Conservation (phyloP, 2,113 vertebrate genomes). For the Sinocyclocheilus maitianheensis region DNA sequence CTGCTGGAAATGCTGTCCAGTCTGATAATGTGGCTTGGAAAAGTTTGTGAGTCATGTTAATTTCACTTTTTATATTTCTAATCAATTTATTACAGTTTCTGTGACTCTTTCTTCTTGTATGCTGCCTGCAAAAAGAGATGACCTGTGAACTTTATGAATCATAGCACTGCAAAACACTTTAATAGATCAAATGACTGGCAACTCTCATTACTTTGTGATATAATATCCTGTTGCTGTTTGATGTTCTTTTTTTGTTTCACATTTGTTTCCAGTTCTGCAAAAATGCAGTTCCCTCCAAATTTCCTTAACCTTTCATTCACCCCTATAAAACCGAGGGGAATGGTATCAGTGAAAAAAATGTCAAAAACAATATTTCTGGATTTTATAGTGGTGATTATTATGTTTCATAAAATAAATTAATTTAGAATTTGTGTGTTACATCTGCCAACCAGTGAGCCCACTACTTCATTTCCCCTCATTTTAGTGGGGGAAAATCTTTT, state of each 20-base stretch:
- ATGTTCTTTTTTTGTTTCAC: slow-evolving; percentile 53
- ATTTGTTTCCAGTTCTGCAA: slow-evolving; percentile 54
- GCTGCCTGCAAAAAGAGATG: slow-evolving; percentile 48
- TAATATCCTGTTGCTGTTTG: slow-evolving; percentile 68
- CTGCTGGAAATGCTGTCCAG: slow-evolving; percentile 36
- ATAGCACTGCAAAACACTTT: slow-evolving; percentile 20
- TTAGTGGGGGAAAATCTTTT: slow-evolving; percentile 30
- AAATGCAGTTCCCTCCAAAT: slow-evolving; percentile 50
- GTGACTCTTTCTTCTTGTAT: slow-evolving; percentile 21
- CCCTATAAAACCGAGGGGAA: slow-evolving; percentile 62
- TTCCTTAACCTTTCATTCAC: slow-evolving; percentile 64
- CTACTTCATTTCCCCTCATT: slow-evolving; percentile 49
- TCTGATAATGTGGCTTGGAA: slow-evolving; percentile 37
- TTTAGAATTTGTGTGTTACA: slow-evolving; percentile 60
- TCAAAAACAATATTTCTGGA: slow-evolving; percentile 65
- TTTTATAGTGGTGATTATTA: slow-evolving; percentile 74
- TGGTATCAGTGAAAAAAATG: slow-evolving; percentile 63
- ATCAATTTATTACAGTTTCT: slow-evolving; percentile 6
- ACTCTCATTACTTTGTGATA: slow-evolving; percentile 63
- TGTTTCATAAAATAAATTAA: slow-evolving; percentile 74
- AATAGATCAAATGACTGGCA: slow-evolving; percentile 65
- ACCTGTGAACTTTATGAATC: slow-evolving; percentile 62
- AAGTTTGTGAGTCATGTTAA: slow-evolving; percentile 1
- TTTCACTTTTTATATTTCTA: slow-evolving; percentile 16
- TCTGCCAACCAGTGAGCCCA: slow-evolving; percentile 55